Evolutionary conservation across 1,140 invertebrate genomes (phyloP).

Genomic region (Drosophila busckii): DNA sequence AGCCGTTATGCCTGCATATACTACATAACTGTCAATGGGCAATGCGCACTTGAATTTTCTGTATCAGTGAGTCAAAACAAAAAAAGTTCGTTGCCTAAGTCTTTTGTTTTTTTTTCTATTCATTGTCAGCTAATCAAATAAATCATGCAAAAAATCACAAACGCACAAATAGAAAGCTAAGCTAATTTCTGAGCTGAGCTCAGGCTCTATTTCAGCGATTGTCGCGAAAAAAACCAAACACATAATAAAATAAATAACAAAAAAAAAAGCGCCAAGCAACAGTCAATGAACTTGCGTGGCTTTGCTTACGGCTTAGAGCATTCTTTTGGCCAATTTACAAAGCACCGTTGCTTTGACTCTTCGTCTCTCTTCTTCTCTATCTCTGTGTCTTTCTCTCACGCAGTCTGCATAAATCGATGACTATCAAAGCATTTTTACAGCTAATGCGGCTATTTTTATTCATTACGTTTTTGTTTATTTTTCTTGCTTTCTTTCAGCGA

Average conservation of each 20-base stretch:
- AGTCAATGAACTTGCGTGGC: slow-evolving; percentile 58
- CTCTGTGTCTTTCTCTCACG: slow-evolving; percentile 3
- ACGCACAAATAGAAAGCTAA: slow-evolving; percentile 54
- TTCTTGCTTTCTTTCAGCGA: slow-evolving; percentile 61
- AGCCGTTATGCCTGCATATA: slow-evolving; percentile 60
- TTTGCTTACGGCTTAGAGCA: slow-evolving; percentile 57
- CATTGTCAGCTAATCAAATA: slow-evolving; percentile 50
- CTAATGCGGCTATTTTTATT: slow-evolving; percentile 77
- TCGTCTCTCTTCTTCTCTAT: slow-evolving; percentile 7
- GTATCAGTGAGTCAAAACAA: slow-evolving; percentile 15
- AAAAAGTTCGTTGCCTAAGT: slow-evolving; percentile 47
- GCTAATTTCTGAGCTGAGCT: neutral
- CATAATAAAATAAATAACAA: too few species aligned
- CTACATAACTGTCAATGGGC: slow-evolving; percentile 53
- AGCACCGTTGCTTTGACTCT: slow-evolving; percentile 24
- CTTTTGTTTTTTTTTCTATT: slow-evolving; percentile 34
- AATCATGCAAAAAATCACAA: slow-evolving; percentile 38
- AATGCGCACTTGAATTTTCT: slow-evolving; percentile 28
- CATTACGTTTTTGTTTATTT: slow-evolving; percentile 74
- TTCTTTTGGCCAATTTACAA: slow-evolving; percentile 72
- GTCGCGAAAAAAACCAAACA: slow-evolving; percentile 53
- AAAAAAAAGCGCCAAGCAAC: slow-evolving; percentile 22
- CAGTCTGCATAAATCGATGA: slow-evolving; percentile 60
- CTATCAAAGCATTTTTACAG: slow-evolving; percentile 74
- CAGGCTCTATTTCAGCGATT: slow-evolving; percentile 14